Conservation (phyloP, 2,113 vertebrate genomes). For the Crotalus helleri region DNA sequence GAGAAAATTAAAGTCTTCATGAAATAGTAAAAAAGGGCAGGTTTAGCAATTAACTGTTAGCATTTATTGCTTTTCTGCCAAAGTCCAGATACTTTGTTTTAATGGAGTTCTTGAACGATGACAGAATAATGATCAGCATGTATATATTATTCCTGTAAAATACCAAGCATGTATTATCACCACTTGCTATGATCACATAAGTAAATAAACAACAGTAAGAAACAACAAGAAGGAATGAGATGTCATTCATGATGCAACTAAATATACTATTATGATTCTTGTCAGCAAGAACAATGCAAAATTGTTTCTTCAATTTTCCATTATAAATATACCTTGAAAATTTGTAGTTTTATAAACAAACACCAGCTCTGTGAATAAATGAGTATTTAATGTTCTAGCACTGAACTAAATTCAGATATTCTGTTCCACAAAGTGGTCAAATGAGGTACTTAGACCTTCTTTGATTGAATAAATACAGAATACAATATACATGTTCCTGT, state of each 20-base stretch:
- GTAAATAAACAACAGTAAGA: constrained; percentile 4
- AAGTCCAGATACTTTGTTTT: constrained; percentile 25
- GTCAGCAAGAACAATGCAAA: neutral
- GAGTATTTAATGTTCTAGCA: neutral
- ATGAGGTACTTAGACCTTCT: neutral
- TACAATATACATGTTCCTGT: neutral
- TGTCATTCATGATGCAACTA: constrained; percentile 16
- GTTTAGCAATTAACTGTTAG: neutral
- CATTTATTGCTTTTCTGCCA: constrained; percentile 34
- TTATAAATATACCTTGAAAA: neutral
- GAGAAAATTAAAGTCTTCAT: constrained; percentile 1
- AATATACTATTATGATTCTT: neutral
- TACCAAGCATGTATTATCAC: neutral
- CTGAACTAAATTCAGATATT: neutral
- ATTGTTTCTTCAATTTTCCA: neutral
- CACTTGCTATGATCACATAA: constrained; percentile 14
- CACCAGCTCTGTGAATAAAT: constrained; percentile 13
- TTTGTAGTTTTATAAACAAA: neutral
- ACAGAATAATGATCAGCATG: constrained; percentile 30
- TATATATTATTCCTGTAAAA: constrained; percentile 33
- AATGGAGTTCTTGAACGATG: constrained; percentile 15
- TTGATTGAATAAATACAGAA: neutral
- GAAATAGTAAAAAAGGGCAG: neutral
- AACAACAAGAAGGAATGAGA: constrained; percentile 12
- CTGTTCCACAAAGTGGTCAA: neutral